Percentiles rank a stretch among this genome's conserved stretches.
These are phyloP conservation scores for Pandemis heparana DNA, from an alignment of 2,888 invertebrate genomes.

Conservation along the genomic window DNA sequence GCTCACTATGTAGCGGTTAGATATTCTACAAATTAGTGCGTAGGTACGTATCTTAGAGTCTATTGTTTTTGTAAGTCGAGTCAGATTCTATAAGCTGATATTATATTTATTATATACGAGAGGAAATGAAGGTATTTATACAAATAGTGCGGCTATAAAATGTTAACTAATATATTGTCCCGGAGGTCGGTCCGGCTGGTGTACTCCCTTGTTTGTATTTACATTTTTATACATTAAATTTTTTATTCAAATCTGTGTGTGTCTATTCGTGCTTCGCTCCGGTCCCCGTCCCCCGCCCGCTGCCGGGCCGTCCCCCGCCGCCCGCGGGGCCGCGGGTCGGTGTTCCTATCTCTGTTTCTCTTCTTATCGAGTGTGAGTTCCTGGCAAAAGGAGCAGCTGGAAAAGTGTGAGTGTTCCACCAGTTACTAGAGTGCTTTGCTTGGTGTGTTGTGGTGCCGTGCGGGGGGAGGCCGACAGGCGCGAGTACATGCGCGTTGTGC, in stretches of 20 bases:
- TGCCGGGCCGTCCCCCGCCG: neutral
- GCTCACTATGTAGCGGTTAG: constrained; percentile 2
- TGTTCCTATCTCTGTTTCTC: neutral
- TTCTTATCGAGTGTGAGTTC: neutral
- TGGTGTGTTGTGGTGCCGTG: constrained; percentile 4
- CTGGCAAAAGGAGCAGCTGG: neutral
- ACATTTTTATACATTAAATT: constrained; percentile 63
- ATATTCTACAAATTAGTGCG: constrained; percentile 32
- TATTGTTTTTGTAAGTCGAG: constrained; percentile 36
- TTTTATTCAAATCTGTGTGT: constrained; percentile 59
- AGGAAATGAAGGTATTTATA: constrained; percentile 15
- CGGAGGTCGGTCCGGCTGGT: constrained; percentile 18
- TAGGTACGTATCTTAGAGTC: constrained; percentile 27
- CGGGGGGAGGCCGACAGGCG: neutral
- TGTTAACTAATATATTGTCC: constrained; percentile 40
- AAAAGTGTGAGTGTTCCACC: constrained; percentile 6
- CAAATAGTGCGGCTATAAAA: constrained; percentile 38
- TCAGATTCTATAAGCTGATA: constrained; percentile 38
- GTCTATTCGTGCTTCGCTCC: constrained; percentile 43
- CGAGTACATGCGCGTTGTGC: constrained; percentile 1
- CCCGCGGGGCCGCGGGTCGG: neutral
- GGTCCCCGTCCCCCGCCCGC: constrained; percentile 12
- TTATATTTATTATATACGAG: constrained; percentile 37
- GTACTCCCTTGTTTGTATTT: constrained; percentile 57
- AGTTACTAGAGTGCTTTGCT: neutral